These are phyloP conservation scores for Drosophila formosana DNA, from an alignment of 2,888 invertebrate genomes.

Conservation along the genomic window DNA sequence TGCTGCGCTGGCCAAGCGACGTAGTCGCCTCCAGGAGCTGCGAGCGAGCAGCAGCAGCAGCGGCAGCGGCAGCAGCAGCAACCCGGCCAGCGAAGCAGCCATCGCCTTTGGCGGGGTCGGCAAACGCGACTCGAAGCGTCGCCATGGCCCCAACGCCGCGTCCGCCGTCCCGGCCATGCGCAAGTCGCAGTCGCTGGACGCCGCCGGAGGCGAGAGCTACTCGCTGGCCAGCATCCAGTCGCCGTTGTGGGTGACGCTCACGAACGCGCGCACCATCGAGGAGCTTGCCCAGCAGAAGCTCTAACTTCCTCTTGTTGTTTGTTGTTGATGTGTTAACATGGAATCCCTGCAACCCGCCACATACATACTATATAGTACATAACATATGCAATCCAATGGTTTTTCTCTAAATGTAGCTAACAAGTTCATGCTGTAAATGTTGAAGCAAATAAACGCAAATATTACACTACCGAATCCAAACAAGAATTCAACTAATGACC, in stretches of 20 bases:
- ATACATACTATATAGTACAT: too few relatives aligned
- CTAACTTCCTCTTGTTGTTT: constrained; percentile 40
- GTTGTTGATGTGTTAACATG: constrained; percentile 42
- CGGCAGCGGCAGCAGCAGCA: constrained; percentile 28
- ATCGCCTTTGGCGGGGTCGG: constrained; percentile 54
- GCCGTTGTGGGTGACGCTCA: constrained; percentile 93
- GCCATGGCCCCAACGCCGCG: constrained; percentile 21
- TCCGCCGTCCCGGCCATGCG: constrained; percentile 57
- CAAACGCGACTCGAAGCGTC: constrained; percentile 52
- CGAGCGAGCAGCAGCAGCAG: constrained; percentile 57
- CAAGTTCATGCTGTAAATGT: constrained; percentile 43
- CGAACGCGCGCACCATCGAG: constrained; percentile 88
- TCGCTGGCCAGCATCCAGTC: constrained; percentile 88
- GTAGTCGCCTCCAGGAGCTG: constrained; percentile 68
- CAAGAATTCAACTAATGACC: constrained; percentile 43
- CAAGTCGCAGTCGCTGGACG: constrained; percentile 79
- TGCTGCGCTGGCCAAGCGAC: constrained; percentile 65
- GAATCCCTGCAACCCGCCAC: background rate
- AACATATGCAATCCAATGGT: constrained; percentile 41
- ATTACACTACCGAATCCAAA: constrained; percentile 18
- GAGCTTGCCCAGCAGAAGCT: constrained; percentile 82
- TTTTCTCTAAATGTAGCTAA: constrained; percentile 31
- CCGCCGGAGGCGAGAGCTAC: constrained; percentile 67
- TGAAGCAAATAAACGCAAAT: constrained; percentile 24
- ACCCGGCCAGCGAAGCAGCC: constrained; percentile 44